Evolutionary conservation across 2,113 vertebrate genomes (phyloP).

Genomic region (Festucalex cinctus): DNA sequence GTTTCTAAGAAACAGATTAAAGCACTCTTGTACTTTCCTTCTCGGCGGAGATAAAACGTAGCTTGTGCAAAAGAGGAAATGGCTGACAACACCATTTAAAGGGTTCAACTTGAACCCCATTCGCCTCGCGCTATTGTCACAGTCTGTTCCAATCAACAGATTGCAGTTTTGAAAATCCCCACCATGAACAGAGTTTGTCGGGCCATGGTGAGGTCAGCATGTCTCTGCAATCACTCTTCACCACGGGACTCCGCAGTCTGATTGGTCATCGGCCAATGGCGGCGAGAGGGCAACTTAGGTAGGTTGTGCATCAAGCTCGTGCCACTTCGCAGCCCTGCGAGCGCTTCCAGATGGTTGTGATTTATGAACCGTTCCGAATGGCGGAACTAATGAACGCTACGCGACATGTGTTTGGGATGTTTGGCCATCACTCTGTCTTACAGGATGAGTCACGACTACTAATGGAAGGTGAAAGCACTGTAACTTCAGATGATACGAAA

Average conservation of each 20-base stretch:
- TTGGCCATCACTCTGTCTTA: constrained; percentile 33
- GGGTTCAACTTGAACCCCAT: background rate
- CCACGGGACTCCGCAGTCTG: constrained; percentile 21
- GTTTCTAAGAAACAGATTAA: background rate
- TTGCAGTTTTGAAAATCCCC: background rate
- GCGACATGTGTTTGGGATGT: constrained; percentile 56
- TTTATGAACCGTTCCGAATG: constrained; percentile 48
- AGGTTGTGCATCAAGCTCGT: background rate
- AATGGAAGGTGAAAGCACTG: constrained; percentile 11
- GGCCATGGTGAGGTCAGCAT: constrained; percentile 4
- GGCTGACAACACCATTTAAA: too few relatives aligned
- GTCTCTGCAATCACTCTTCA: constrained; percentile 13
- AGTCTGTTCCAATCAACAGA: background rate
- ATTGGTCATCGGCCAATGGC: constrained; percentile 38
- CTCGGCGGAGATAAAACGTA: background rate
- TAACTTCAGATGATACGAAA: background rate
- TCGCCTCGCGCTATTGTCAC: background rate
- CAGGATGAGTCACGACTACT: constrained; percentile 14
- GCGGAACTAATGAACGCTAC: constrained; percentile 47
- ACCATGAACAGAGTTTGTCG: background rate
- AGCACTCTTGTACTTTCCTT: background rate
- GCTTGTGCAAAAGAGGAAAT: background rate
- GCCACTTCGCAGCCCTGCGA: constrained; percentile 18
- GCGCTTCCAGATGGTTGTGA: constrained; percentile 55
- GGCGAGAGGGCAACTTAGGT: background rate